phyloP scores from a whole-genome alignment of 2,797 vertebrate species.

The Melanitta fusca region DNA sequence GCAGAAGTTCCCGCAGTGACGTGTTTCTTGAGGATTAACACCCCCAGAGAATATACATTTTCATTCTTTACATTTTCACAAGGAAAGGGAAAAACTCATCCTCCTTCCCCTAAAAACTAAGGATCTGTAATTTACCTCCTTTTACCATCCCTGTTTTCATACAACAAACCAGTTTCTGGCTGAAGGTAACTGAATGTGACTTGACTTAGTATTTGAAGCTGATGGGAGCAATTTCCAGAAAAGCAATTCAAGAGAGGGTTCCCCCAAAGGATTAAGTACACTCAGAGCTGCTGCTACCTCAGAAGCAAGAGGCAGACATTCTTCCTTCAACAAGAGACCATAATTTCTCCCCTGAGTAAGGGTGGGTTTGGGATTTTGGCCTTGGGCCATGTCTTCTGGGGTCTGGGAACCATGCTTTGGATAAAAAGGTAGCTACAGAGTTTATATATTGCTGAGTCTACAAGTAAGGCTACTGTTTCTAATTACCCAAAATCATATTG shows the following conservation, averaged over 20 bases:
- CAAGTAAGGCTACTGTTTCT: conserved; percentile 40
- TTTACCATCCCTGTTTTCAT: background rate
- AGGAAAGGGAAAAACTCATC: background rate
- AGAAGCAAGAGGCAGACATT: conserved; percentile 6
- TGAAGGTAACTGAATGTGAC: background rate
- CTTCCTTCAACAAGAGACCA: background rate
- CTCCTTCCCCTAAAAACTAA: background rate
- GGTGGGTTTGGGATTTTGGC: conserved; percentile 2
- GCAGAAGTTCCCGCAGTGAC: background rate
- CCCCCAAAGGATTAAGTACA: background rate
- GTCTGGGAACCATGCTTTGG: conserved; percentile 17
- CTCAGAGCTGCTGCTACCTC: background rate
- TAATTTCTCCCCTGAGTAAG: background rate
- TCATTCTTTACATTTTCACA: background rate
- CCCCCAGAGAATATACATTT: background rate
- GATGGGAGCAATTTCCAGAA: background rate
- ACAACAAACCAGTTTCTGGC: background rate
- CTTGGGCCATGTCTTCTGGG: background rate
- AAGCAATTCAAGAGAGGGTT: background rate
- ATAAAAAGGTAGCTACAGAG: background rate
- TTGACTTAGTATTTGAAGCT: background rate
- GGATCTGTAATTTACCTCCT: background rate
- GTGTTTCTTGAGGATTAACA: background rate
- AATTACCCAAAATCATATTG: background rate
- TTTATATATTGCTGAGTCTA: conserved; percentile 44